Evolutionary conservation across 2,888 invertebrate genomes (phyloP).

Genomic region (Crocallis elinguaria): DNA sequence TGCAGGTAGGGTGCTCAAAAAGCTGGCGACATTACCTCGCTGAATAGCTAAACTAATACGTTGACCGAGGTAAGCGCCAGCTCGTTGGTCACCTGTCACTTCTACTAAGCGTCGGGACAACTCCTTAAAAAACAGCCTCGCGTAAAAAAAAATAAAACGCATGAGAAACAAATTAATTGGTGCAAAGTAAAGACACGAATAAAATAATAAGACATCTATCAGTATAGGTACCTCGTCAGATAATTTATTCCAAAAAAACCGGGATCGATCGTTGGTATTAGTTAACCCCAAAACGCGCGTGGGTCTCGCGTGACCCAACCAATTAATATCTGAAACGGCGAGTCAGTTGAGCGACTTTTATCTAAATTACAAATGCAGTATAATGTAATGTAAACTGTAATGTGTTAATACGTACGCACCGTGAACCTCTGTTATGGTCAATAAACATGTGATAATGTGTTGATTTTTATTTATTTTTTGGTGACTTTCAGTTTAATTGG

Average conservation of each 20-base stretch:
- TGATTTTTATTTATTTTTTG: conserved; percentile 23
- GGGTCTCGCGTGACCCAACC: conserved; percentile 61
- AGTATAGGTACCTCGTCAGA: too few relatives aligned
- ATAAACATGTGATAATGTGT: conserved; percentile 52
- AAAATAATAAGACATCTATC: too few relatives aligned
- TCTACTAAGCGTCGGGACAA: too few relatives aligned
- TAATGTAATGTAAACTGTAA: conserved; percentile 18
- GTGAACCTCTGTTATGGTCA: conserved; percentile 47
- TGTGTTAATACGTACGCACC: conserved; percentile 53
- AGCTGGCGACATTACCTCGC: too few relatives aligned
- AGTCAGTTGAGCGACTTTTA: conserved; percentile 34
- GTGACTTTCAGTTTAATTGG: conserved; percentile 13
- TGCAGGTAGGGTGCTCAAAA: too few relatives aligned
- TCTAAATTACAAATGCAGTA: conserved; percentile 43
- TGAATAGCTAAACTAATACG: too few relatives aligned
- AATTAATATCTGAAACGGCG: conserved; percentile 64
- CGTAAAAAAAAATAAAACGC: too few relatives aligned
- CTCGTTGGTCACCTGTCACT: too few relatives aligned
- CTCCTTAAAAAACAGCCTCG: too few relatives aligned
- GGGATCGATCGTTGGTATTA: background rate
- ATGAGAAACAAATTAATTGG: too few relatives aligned
- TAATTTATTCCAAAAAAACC: background rate
- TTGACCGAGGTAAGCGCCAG: too few relatives aligned
- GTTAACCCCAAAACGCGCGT: conserved; percentile 47
- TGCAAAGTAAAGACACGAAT: too few relatives aligned